Percentiles rank a stretch among this genome's conserved stretches.
These are phyloP conservation scores for Formica selysi DNA, from an alignment of 1,140 invertebrate genomes.

Conservation along the genomic window DNA sequence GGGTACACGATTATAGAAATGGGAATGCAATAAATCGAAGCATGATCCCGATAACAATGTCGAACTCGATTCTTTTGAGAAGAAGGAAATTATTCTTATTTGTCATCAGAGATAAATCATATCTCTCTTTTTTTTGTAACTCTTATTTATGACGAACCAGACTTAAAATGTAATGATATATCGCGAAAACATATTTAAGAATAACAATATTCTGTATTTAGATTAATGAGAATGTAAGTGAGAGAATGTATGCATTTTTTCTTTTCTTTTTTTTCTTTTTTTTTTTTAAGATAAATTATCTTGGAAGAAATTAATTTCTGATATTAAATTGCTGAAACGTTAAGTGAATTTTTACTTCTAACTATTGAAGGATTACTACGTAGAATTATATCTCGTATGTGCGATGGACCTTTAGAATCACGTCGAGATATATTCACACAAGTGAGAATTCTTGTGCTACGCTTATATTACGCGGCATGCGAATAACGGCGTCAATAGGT, in stretches of 20 bases:
- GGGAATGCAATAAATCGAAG: constrained; percentile 22
- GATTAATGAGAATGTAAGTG: background rate
- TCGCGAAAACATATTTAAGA: background rate
- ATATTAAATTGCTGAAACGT: background rate
- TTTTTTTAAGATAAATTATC: background rate
- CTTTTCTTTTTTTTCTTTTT: no score
- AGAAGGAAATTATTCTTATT: background rate
- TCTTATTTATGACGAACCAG: background rate
- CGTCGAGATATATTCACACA: background rate
- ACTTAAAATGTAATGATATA: background rate
- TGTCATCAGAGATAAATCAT: background rate
- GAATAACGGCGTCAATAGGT: constrained; percentile 41
- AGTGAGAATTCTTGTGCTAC: constrained; percentile 42
- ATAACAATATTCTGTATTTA: background rate
- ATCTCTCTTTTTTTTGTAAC: background rate
- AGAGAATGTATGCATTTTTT: background rate
- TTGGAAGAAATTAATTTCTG: background rate
- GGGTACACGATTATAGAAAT: constrained; percentile 4
- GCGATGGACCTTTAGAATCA: constrained; percentile 4
- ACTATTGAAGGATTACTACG: background rate
- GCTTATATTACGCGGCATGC: constrained; percentile 30
- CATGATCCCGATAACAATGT: background rate
- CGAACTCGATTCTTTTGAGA: background rate
- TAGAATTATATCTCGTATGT: background rate
- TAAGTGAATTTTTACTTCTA: background rate